Conservation (phyloP, 2,797 vertebrate genomes). For the Sphenopsis melanotis region DNA sequence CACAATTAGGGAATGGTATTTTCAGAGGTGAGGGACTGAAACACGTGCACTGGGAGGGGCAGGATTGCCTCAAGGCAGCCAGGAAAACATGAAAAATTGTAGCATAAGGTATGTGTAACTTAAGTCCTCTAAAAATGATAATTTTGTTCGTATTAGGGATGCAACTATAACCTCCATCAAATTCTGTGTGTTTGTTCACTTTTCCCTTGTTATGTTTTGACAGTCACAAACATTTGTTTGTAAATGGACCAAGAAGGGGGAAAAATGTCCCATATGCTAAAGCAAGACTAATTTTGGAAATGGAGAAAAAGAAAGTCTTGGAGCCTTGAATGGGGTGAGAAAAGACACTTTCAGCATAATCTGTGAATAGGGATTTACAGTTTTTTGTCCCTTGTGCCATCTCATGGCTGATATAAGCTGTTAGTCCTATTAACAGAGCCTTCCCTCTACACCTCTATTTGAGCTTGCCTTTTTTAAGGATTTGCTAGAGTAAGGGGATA, state of each 20-base stretch:
- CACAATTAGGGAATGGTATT: neutral
- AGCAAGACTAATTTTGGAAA: neutral
- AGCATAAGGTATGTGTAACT: neutral
- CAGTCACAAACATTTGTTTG: neutral
- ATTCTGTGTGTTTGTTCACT: neutral
- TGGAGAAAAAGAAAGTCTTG: neutral
- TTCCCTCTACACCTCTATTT: neutral
- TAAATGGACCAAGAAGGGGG: neutral
- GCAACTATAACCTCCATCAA: neutral
- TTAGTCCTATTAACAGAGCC: neutral
- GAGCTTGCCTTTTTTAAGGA: neutral
- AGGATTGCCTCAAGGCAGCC: neutral
- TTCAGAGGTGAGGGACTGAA: neutral
- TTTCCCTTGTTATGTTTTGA: neutral
- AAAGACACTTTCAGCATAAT: neutral
- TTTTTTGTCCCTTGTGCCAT: neutral
- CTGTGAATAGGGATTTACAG: neutral
- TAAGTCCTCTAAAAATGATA: neutral
- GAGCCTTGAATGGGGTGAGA: neutral
- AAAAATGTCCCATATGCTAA: neutral
- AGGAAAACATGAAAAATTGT: neutral
- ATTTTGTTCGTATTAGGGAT: neutral
- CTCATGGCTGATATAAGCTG: neutral
- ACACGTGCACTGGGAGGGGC: rapidly evolving
- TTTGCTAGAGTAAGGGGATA: neutral